These are phyloP conservation scores for Apodemia mormo DNA, from an alignment of 2,888 invertebrate species.

Conservation along the genomic window DNA sequence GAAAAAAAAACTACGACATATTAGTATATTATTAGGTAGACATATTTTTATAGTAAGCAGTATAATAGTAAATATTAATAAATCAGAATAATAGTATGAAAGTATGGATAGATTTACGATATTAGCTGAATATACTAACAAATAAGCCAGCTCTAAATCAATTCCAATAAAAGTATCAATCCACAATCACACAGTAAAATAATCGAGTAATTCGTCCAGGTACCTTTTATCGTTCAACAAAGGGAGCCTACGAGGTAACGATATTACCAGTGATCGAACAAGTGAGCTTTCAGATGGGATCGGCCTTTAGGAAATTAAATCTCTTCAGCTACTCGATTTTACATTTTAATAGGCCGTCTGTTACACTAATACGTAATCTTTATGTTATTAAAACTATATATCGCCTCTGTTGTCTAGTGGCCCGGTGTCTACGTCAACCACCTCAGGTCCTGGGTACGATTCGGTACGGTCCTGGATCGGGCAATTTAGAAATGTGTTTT, in stretches of 20 bases:
- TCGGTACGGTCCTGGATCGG: too few relatives aligned
- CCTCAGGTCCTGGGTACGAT: too few relatives aligned
- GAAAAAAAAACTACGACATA: too few relatives aligned
- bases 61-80: too few relatives aligned
- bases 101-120: too few relatives aligned
- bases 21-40: too few relatives aligned
- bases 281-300: slow-evolving; percentile 38
- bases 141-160: not conserved
- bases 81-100: too few relatives aligned
- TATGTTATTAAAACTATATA: too few relatives aligned
- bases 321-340: slow-evolving; percentile 53
- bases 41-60: too few relatives aligned
- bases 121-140: not conserved
- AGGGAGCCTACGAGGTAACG: slow-evolving; percentile 9
- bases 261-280: slow-evolving; percentile 20
- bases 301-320: slow-evolving; percentile 69
- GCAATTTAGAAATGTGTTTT: too few relatives aligned
- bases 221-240: slow-evolving; percentile 17
- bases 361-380: slow-evolving; percentile 46
- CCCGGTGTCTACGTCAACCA: too few relatives aligned
- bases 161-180: slow-evolving; percentile 1
- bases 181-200: slow-evolving; percentile 10
- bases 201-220: slow-evolving; percentile 8
- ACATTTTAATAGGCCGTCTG: slow-evolving; percentile 54
- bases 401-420: too few relatives aligned